A percentile compares a stretch with the other conserved stretches of the same genome.
Conservation (phyloP, 2,797 vertebrate species). For the Leucoraja ocellata region DNA sequence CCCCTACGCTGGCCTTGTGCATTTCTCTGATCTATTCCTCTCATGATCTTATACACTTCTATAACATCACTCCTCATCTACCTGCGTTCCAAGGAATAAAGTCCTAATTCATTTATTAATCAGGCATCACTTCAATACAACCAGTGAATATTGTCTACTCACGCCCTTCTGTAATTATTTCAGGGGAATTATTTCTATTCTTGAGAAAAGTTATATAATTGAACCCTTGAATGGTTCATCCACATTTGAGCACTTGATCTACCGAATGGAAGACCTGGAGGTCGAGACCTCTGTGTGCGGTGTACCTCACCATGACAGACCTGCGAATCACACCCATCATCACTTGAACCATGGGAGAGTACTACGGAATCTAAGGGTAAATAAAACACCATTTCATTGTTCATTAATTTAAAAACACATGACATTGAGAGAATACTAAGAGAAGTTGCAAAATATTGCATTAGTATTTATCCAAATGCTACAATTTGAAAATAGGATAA, state of each 20-base stretch:
- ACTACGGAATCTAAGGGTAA: slow-evolving; percentile 9
- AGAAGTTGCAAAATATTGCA: not conserved
- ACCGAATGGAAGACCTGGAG: slow-evolving; percentile 54
- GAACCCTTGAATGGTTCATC: slow-evolving; percentile 62
- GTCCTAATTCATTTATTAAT: too few species aligned
- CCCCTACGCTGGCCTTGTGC: too few species aligned
- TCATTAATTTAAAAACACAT: not conserved
- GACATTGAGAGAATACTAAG: not conserved
- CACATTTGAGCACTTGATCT: slow-evolving; percentile 67
- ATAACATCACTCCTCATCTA: too few species aligned
- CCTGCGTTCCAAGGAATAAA: too few species aligned
- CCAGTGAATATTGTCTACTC: not conserved
- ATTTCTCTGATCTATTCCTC: too few species aligned
- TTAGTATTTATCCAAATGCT: not conserved
- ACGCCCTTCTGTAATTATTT: slow-evolving; percentile 27
- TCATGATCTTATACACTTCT: too few species aligned
- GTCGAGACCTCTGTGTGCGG: slow-evolving; percentile 58
- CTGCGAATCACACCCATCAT: slow-evolving; percentile 43
- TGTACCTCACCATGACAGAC: slow-evolving; percentile 46
- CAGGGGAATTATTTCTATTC: slow-evolving; percentile 72
- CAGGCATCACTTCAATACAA: not conserved
- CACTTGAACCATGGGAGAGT: not conserved
- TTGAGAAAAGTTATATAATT: slow-evolving; percentile 62
- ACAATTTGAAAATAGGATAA: too few species aligned
- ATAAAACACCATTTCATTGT: not conserved